These are phyloP conservation scores for Nomada ferruginata DNA, from an alignment of 2,888 invertebrate species.

Conservation along the genomic window DNA sequence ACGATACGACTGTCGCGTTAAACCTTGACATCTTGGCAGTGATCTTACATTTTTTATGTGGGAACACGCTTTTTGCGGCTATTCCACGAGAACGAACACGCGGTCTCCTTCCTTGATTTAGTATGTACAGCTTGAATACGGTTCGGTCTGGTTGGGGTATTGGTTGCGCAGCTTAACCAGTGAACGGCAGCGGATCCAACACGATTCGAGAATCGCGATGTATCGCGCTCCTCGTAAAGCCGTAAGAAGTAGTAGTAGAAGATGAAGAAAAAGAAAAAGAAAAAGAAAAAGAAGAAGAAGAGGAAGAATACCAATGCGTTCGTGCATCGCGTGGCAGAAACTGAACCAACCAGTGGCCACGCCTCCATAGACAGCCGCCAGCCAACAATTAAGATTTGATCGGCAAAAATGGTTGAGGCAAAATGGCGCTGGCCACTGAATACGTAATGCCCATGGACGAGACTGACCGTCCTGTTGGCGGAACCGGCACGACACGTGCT, in stretches of 20 bases:
- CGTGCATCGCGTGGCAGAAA: conserved; percentile 83
- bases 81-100: conserved; percentile 5
- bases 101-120: conserved; percentile 56
- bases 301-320: conserved; percentile 76
- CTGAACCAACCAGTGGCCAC: conserved; percentile 82
- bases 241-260: conserved; percentile 7
- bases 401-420: conserved; percentile 84
- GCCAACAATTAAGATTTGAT: conserved; percentile 85
- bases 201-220: conserved; percentile 53
- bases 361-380: conserved; percentile 84
- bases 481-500: conserved; percentile 65
- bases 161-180: conserved; percentile 64
- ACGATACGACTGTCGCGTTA: too few relatives aligned
- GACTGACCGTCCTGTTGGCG: conserved; percentile 59
- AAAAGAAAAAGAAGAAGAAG: conserved; percentile 43
- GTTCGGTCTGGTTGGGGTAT: conserved; percentile 75
- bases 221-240: conserved; percentile 47
- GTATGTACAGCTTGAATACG: conserved; percentile 34
- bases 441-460: conserved; percentile 80
- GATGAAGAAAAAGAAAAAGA: conserved; percentile 19
- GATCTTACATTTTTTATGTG: too few relatives aligned
- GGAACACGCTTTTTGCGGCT: not conserved
- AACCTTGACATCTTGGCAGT: too few relatives aligned
- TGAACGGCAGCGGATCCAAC: conserved; percentile 49
- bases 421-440: conserved; percentile 83